phyloP scores from a whole-genome alignment of 2,797 vertebrate species.

The Eulemur mongoz region DNA sequence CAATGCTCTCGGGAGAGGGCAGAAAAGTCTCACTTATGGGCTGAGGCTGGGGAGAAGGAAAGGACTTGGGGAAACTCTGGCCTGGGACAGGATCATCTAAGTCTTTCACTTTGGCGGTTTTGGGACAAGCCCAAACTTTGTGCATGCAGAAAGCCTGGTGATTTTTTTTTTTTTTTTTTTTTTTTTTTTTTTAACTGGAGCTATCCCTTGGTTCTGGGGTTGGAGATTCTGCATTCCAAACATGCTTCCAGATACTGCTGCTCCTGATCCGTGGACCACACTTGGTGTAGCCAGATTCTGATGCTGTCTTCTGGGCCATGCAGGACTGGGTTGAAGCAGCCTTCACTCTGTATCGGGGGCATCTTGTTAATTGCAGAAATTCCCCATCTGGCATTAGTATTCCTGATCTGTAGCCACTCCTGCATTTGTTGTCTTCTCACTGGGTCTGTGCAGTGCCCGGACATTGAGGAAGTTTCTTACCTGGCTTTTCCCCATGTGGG shows the following conservation, averaged over 20 bases:
- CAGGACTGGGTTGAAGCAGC: background rate
- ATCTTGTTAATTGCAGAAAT: background rate
- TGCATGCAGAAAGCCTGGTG: background rate
- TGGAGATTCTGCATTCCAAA: background rate
- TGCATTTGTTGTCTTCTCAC: background rate
- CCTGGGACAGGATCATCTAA: background rate
- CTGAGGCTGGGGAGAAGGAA: background rate
- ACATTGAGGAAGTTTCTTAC: rapidly evolving
- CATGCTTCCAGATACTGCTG: background rate
- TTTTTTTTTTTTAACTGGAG: background rate
- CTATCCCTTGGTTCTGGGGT: background rate
- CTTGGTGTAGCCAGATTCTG: background rate
- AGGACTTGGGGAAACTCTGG: background rate
- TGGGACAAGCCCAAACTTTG: background rate
- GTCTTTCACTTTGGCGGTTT: background rate
- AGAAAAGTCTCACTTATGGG: background rate
- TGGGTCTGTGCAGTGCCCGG: background rate
- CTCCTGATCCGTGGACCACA: background rate
- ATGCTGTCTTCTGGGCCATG: background rate
- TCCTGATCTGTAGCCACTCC: background rate
- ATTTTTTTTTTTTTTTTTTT: background rate
- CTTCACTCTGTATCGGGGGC: no score
- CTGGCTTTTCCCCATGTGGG: background rate
- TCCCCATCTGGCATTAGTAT: background rate
- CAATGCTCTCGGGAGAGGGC: background rate